phyloP scores from a whole-genome alignment of 1,140 invertebrate genomes.

The Drosophila pandora region DNA sequence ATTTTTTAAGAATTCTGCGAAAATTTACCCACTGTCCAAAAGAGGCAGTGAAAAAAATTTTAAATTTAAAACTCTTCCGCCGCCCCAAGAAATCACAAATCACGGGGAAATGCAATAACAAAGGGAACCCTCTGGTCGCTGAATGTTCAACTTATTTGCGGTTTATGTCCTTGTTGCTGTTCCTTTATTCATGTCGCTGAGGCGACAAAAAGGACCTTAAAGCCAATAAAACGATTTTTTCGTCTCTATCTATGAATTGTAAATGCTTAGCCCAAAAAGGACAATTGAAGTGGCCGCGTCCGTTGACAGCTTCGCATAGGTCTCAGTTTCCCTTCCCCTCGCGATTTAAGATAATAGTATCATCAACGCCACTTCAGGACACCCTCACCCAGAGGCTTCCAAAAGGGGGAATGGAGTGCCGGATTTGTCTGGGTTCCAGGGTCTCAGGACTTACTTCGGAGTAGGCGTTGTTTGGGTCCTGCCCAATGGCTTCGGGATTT shows the following conservation, averaged over 20 bases:
- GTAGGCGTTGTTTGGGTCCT: slow-evolving; percentile 63
- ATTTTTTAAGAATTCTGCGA: too few relatives aligned
- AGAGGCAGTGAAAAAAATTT: slow-evolving; percentile 45
- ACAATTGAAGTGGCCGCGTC: slow-evolving; percentile 69
- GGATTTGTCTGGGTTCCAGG: slow-evolving; percentile 48
- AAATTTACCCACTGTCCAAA: slow-evolving; percentile 47
- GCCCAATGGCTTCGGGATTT: slow-evolving; percentile 50
- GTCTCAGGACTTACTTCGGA: slow-evolving; percentile 50
- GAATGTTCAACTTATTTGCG: slow-evolving; percentile 79
- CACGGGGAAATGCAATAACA: slow-evolving; percentile 78
- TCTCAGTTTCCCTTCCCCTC: slow-evolving; percentile 33
- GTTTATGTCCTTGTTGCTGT: slow-evolving; percentile 67
- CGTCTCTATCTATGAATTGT: slow-evolving; percentile 75
- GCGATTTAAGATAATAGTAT: slow-evolving; percentile 83
- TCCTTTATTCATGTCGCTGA: slow-evolving; percentile 59
- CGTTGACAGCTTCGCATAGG: slow-evolving; percentile 64
- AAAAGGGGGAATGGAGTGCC: slow-evolving; percentile 6
- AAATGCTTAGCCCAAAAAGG: slow-evolving; percentile 63
- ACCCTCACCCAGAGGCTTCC: background rate
- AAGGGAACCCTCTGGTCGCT: slow-evolving; percentile 56
- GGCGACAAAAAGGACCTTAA: slow-evolving; percentile 79
- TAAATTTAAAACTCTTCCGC: slow-evolving; percentile 64
- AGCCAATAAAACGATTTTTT: slow-evolving; percentile 84
- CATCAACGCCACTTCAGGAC: slow-evolving; percentile 73
- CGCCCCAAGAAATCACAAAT: slow-evolving; percentile 67